Conservation (phyloP, 2,113 vertebrate genomes). For the Ciconia stormi region DNA sequence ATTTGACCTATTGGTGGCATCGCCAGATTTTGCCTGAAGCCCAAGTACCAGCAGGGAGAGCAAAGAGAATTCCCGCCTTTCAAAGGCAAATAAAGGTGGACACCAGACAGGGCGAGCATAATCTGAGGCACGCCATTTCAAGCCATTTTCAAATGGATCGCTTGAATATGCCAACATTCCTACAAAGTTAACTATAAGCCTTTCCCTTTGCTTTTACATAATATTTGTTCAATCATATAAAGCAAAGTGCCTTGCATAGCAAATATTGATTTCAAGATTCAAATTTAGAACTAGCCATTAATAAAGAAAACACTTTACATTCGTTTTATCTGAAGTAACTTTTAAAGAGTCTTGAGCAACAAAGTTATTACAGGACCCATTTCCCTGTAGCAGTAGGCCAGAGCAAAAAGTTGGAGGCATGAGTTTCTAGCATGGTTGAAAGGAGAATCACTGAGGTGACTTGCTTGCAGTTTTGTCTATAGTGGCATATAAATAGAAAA, state of each 20-base stretch:
- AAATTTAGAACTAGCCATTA: background rate
- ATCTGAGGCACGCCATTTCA: fast-evolving
- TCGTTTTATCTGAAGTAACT: fast-evolving
- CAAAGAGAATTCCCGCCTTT: background rate
- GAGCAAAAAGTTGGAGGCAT: background rate
- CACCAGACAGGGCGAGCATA: background rate
- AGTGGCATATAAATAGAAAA: background rate
- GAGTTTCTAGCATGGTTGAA: fast-evolving
- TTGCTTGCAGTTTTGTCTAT: background rate
- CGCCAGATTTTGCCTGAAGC: fast-evolving
- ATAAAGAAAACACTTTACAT: background rate
- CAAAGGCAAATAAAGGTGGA: background rate
- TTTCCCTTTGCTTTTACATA: background rate
- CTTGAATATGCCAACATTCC: fast-evolving
- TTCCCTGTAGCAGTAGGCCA: background rate
- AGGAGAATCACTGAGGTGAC: too few relatives aligned
- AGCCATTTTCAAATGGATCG: fast-evolving
- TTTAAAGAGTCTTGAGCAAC: too few relatives aligned
- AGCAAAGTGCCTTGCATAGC: background rate
- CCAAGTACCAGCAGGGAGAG: background rate
- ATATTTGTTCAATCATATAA: fast-evolving
- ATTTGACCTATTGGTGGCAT: background rate
- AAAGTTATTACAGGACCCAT: fast-evolving
- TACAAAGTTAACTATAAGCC: fast-evolving
- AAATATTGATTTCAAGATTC: background rate